Conservation (phyloP, 2,888 invertebrate genomes). For the Frankliniella intonsa region DNA sequence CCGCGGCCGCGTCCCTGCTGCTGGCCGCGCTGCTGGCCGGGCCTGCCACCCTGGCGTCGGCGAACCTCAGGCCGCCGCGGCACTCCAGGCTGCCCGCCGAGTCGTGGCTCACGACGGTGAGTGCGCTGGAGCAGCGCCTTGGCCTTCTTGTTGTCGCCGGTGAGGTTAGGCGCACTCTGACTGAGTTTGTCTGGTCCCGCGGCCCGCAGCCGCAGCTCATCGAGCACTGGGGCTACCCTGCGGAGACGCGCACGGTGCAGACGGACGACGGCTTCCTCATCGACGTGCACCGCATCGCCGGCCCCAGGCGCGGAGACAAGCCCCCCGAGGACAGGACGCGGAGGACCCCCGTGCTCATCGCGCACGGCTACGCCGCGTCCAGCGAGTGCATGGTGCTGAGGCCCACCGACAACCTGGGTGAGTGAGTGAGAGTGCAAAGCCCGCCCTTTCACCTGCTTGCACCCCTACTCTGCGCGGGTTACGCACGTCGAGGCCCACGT, state of each 20-base stretch:
- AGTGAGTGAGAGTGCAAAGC: not conserved
- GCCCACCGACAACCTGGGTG: not conserved
- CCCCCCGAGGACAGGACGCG: not conserved
- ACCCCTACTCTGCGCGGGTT: too few relatives aligned
- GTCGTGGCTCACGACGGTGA: slow-evolving; percentile 9
- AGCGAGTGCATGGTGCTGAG: slow-evolving; percentile 21
- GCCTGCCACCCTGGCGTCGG: not conserved
- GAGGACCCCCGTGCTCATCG: not conserved
- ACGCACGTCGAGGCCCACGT: too few relatives aligned
- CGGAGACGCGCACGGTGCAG: not conserved
- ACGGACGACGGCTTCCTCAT: not conserved
- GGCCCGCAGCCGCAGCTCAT: not conserved
- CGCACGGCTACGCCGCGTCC: slow-evolving; percentile 7
- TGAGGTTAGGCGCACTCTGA: too few relatives aligned
- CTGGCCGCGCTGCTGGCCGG: not conserved
- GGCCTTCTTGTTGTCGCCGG: not conserved
- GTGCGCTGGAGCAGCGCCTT: not conserved
- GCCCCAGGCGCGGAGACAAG: not conserved
- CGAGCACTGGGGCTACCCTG: slow-evolving; percentile 6
- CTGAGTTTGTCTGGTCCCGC: too few relatives aligned
- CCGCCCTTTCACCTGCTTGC: not conserved
- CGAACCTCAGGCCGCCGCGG: not conserved
- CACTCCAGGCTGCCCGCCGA: not conserved
- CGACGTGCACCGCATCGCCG: not conserved
- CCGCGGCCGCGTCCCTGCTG: not conserved